Evolutionary conservation across 1,140 invertebrate species (phyloP).

Genomic region (Pinna nobilis): DNA sequence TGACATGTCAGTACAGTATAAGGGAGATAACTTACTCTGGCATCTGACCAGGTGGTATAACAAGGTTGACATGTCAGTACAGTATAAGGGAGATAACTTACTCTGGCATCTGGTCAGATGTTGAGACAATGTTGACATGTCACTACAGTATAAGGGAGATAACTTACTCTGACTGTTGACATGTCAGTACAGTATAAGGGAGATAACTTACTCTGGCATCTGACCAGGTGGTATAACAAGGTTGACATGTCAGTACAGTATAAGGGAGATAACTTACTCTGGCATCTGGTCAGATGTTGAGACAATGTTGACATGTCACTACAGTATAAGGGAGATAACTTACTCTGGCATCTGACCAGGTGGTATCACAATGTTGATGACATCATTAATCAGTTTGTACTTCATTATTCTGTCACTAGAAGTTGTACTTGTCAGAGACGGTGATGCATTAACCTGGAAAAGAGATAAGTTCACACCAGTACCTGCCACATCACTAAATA

Average conservation of each 20-base stretch:
- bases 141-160: too few relatives aligned
- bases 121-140: too few relatives aligned
- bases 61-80: background rate
- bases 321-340: constrained; percentile 27
- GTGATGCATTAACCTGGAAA: constrained; percentile 92
- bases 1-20: too few relatives aligned
- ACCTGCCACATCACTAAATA: too few relatives aligned
- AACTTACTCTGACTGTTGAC: too few relatives aligned
- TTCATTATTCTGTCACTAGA: constrained; percentile 97
- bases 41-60: background rate
- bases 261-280: constrained; percentile 80
- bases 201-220: too few relatives aligned
- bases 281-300: constrained; percentile 91
- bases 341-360: constrained; percentile 90
- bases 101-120: too few relatives aligned
- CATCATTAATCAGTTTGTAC: constrained; percentile 96
- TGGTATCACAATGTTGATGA: constrained; percentile 92
- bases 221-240: background rate
- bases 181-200: too few relatives aligned
- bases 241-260: background rate
- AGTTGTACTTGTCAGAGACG: constrained; percentile 94
- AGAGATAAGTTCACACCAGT: background rate
- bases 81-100: constrained; percentile 76
- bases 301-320: constrained; percentile 84
- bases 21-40: too few relatives aligned